These are phyloP conservation scores for Gallinago solitaria DNA, from an alignment of 2,797 vertebrate species.

Conservation along the genomic window DNA sequence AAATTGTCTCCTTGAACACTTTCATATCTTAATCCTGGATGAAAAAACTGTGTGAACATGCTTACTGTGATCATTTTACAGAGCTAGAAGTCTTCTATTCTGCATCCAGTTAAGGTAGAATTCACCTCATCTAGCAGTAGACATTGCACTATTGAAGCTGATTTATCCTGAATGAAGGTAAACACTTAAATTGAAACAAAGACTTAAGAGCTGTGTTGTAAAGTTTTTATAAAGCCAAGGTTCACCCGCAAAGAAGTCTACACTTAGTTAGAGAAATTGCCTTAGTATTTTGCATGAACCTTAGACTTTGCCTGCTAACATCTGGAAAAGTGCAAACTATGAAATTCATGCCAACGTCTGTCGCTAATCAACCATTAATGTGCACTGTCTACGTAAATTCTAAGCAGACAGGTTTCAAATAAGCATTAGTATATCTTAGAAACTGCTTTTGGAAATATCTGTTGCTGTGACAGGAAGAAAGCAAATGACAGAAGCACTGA, in stretches of 20 bases:
- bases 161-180: not conserved
- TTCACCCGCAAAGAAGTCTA: not conserved
- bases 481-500: not conserved
- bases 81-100: not conserved
- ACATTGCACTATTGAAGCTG: not conserved
- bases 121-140: not conserved
- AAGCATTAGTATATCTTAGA: not conserved
- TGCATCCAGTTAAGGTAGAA: not conserved
- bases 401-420: not conserved
- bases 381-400: not conserved
- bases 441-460: not conserved
- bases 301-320: not conserved
- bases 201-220: not conserved
- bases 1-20: not conserved
- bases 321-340: not conserved
- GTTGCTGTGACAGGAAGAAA: not conserved
- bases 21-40: not conserved
- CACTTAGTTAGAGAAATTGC: not conserved
- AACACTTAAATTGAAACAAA: not conserved
- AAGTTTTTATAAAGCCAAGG: not conserved
- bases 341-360: not conserved
- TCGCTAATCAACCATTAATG: not conserved
- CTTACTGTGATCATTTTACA: not conserved
- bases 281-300: not conserved
- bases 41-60: not conserved